phyloP scores from a whole-genome alignment of 1,140 invertebrate species.

The Hylaeus volcanicus region DNA sequence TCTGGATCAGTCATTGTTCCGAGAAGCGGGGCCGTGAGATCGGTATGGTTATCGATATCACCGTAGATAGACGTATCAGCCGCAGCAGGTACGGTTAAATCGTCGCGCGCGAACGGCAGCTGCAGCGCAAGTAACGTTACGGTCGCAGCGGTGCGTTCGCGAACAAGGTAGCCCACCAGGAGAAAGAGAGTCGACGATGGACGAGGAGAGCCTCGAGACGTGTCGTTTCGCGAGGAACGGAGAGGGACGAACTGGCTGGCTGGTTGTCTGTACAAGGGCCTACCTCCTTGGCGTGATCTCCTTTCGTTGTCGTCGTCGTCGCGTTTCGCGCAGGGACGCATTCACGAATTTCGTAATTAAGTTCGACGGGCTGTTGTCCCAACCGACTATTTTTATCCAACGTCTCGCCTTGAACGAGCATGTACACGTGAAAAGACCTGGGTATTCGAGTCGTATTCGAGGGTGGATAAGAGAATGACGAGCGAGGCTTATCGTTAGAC shows the following conservation, averaged over 20 bases:
- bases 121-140: conserved; percentile 37
- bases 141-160: background rate
- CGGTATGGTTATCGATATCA: conserved; percentile 53
- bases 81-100: conserved; percentile 48
- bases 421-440: too few relatives aligned
- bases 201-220: conserved; percentile 8
- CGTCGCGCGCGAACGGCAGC: conserved; percentile 43
- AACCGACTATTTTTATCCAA: too few relatives aligned
- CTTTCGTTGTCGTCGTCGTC: conserved; percentile 37
- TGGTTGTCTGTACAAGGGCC: conserved; percentile 37
- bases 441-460: too few relatives aligned
- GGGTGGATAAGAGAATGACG: too few relatives aligned
- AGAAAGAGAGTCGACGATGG: conserved; percentile 18
- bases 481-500: too few relatives aligned
- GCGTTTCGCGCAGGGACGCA: conserved; percentile 36
- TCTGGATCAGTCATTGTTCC: conserved; percentile 26
- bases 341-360: conserved; percentile 23
- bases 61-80: conserved; percentile 52
- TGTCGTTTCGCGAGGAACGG: background rate
- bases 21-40: conserved; percentile 37
- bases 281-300: conserved; percentile 50
- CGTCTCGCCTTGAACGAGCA: too few relatives aligned
- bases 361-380: background rate
- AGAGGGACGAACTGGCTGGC: conserved; percentile 27
- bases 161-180: background rate